Base-by-base conservation (phyloP, 2,888 invertebrate species). In the Drosophila subsilvestris region DNA sequence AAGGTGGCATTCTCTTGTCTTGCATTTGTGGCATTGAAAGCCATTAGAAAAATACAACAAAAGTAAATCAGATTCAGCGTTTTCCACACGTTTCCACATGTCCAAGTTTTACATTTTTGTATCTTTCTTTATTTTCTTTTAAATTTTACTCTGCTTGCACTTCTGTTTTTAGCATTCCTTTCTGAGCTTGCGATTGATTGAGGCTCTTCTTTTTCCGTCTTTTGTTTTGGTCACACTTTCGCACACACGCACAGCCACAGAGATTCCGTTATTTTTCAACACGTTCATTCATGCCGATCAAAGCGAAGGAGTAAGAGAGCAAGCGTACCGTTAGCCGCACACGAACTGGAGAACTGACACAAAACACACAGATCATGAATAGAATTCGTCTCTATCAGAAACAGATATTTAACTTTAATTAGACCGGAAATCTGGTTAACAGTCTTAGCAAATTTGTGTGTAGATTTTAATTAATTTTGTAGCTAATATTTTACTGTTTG, bases 261-360 rank as follows among this genome's bases (percentile, higher is more conserved):
- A 47, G 43, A 53, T 62, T 45, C 51, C 77, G 58, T 71, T 81
- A 72, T 56, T 65, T 67, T 60, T 70, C 69, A 60, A 53, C 65
- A 63, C 53, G 29, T 47, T 56, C 42, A 51, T 43, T 44, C 17
- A 45, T 56, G n/a, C 71, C 51, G 27, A 25, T 42, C 42, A 43
- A 56, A 32, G 18, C n/a, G 14, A 17, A 48, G 20, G 44, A 3
- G 22, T 18, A 29, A 47, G 44, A 69, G 76, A 79, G 66, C 61
- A 14, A 63, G 51, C 18, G 81, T 83, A 89, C 88, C 90, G 80
- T 79, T 82, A 79, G 74, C 79, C 80, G 70, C 78, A 79, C 32
- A 37, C 14, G 32, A 37, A 14, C 37, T 14, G 7, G 0, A 12
- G 32, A 32, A 32, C 32, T 2, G 7, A 6, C 37, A 37, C 37